Conservation (phyloP, 2,888 invertebrate species). For the Andrena bucephala region DNA sequence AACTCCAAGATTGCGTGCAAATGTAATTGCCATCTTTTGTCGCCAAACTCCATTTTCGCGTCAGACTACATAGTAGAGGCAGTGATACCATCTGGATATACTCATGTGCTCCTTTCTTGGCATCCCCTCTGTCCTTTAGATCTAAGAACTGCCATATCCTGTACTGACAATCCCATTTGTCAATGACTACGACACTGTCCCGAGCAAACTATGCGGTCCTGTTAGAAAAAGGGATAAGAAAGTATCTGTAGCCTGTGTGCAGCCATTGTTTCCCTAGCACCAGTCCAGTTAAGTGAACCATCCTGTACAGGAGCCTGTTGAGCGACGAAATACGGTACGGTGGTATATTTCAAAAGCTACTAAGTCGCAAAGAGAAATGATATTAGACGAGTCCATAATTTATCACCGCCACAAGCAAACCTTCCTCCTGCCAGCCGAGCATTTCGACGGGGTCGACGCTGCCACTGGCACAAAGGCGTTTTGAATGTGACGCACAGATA, state of each 20-base stretch:
- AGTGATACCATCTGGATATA: no score
- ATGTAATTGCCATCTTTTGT: no score
- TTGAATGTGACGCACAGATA: conserved; percentile 41
- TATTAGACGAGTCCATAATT: conserved; percentile 54
- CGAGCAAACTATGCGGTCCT: neutral
- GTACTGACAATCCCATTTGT: neutral
- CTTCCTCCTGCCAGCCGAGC: neutral
- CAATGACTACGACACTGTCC: neutral
- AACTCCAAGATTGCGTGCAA: neutral
- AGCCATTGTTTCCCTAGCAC: conserved; percentile 8
- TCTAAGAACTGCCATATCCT: no score
- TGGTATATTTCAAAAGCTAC: conserved; percentile 52
- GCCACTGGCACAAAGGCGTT: conserved; percentile 22
- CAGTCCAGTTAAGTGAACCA: conserved; percentile 41
- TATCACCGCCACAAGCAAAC: conserved; percentile 52
- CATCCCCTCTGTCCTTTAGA: no score
- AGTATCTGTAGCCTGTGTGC: neutral
- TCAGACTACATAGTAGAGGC: no score
- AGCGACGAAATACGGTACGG: conserved; percentile 46
- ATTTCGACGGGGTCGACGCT: conserved; percentile 26
- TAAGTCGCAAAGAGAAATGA: conserved; percentile 46
- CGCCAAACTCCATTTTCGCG: no score
- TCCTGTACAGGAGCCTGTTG: conserved; percentile 29
- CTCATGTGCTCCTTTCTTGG: no score
- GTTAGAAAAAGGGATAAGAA: neutral